Conservation (phyloP, 23 tunicate species). For the Ciona savignyi region DNA sequence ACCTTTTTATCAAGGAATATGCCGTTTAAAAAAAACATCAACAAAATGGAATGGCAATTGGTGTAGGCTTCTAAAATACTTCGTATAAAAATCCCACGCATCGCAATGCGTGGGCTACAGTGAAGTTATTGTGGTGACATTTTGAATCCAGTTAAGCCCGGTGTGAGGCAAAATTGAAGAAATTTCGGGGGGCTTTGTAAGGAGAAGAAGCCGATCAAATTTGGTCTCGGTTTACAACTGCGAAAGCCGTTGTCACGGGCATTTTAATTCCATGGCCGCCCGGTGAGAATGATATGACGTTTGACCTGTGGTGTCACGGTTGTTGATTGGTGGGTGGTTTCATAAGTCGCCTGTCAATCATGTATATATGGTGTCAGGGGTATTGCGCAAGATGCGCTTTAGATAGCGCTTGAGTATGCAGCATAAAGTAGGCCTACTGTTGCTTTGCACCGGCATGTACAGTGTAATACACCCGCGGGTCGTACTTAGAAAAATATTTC, state of each 20-base stretch:
- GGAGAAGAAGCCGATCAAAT: background rate
- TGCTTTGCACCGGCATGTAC: background rate
- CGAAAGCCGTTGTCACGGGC: background rate
- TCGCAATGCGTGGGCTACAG: slow-evolving; percentile 1
- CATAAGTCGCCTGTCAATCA: background rate
- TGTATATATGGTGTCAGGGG: background rate
- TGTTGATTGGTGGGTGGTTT: background rate
- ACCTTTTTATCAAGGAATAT: no score
- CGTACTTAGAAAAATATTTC: background rate
- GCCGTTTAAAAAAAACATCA: no score
- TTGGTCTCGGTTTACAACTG: no score
- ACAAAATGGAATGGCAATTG: no score
- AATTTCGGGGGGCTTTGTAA: background rate
- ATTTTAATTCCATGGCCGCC: background rate
- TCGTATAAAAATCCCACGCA: background rate
- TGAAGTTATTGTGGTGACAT: no score
- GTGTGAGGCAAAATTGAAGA: background rate
- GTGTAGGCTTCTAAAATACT: background rate
- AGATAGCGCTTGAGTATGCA: no score
- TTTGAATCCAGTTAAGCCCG: no score
- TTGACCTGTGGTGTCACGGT: background rate
- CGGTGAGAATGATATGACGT: background rate
- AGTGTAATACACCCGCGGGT: no score
- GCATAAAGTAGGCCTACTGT: background rate
- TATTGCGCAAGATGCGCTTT: background rate